phyloP scores from a whole-genome alignment of 2,113 vertebrate species.

The Falco punctatus region DNA sequence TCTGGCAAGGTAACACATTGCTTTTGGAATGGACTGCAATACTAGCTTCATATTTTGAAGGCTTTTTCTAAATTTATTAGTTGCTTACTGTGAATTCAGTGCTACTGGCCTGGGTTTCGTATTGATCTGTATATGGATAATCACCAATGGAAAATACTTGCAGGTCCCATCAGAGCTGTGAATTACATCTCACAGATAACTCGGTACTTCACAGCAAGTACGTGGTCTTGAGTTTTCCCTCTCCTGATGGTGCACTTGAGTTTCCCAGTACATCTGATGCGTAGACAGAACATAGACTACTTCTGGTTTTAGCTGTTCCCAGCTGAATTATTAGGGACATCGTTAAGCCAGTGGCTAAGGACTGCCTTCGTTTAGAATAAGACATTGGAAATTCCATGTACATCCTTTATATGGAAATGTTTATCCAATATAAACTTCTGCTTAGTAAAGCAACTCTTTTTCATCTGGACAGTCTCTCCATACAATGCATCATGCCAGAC shows the following conservation, averaged over 20 bases:
- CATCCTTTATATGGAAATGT: constrained; percentile 61
- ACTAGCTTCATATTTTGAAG: background rate
- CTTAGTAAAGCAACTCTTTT: constrained; percentile 27
- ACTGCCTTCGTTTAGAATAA: constrained; percentile 13
- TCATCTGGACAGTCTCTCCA: constrained; percentile 48
- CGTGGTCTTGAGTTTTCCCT: background rate
- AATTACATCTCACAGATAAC: background rate
- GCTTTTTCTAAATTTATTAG: background rate
- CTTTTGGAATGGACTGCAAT: background rate
- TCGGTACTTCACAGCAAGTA: fast-evolving
- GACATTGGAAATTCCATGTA: background rate
- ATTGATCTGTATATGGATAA: fast-evolving
- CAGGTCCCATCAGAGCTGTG: background rate
- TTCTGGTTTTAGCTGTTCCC: background rate
- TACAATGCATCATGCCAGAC: constrained; percentile 58
- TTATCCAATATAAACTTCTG: constrained; percentile 4
- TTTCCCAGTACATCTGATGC: background rate
- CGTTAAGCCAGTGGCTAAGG: constrained; percentile 29
- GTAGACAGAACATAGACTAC: background rate
- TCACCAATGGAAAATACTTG: background rate
- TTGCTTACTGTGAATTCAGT: background rate
- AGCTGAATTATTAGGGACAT: background rate
- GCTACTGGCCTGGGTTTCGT: background rate
- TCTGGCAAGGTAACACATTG: background rate
- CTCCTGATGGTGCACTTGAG: background rate